phyloP scores from a whole-genome alignment of 2,888 invertebrate species.

The Aromia moschata region DNA sequence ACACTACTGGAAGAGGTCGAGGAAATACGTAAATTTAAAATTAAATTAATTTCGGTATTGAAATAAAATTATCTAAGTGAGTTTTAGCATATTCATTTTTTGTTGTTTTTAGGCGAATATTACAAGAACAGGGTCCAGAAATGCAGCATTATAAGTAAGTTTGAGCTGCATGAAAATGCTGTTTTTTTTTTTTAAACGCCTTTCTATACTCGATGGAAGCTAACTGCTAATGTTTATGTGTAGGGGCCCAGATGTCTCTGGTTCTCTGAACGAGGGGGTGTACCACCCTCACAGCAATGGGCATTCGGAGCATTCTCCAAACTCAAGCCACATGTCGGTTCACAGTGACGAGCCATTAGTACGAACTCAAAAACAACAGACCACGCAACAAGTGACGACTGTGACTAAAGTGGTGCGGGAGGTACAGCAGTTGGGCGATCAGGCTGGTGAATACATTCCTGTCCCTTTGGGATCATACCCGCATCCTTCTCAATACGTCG shows the following conservation, averaged over 20 bases:
- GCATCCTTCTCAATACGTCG: constrained; percentile 63
- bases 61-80: constrained; percentile 22
- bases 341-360: constrained; percentile 67
- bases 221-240: constrained; percentile 15
- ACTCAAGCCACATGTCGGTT: constrained; percentile 66
- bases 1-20: too few species aligned
- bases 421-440: constrained; percentile 69
- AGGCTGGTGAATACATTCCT: constrained; percentile 66
- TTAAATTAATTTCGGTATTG: background rate
- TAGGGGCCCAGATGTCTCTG: constrained; percentile 55
- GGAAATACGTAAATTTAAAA: constrained; percentile 3
- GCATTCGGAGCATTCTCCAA: constrained; percentile 72
- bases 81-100: constrained; percentile 51
- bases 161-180: constrained; percentile 43
- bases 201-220: constrained; percentile 5
- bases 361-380: constrained; percentile 74
- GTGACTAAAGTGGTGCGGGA: constrained; percentile 75
- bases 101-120: constrained; percentile 68
- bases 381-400: constrained; percentile 76
- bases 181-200: constrained; percentile 17
- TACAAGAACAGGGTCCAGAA: constrained; percentile 71
- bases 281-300: constrained; percentile 70
- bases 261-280: constrained; percentile 54
- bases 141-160: constrained; percentile 75
- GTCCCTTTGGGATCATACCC: constrained; percentile 64